Conservation (phyloP, 2,888 invertebrate genomes). For the Gymnoscelis rufifasciata region DNA sequence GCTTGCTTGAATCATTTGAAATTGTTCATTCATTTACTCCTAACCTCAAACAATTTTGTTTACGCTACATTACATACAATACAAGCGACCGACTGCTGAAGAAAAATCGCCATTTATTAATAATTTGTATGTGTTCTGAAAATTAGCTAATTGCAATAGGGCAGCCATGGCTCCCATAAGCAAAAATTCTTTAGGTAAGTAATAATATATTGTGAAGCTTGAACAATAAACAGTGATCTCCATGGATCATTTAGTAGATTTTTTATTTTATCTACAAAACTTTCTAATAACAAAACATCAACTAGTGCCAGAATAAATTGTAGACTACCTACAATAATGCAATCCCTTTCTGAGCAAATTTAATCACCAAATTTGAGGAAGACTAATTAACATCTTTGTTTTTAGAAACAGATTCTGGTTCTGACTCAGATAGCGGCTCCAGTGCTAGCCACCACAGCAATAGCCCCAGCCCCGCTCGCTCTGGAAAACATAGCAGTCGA, state of each 20-base stretch:
- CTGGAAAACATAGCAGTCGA: constrained; percentile 61
- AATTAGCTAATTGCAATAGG: neutral
- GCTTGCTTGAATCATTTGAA: constrained; percentile 1
- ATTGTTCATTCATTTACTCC: neutral
- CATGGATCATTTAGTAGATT: too few species aligned
- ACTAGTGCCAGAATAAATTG: neutral
- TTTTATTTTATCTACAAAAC: neutral
- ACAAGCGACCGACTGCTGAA: too few species aligned
- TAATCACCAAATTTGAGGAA: too few species aligned
- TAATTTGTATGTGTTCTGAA: neutral
- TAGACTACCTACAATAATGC: too few species aligned
- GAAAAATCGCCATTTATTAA: too few species aligned
- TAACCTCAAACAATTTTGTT: constrained; percentile 12
- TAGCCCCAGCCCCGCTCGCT: constrained; percentile 62
- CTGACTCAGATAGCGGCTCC: constrained; percentile 71
- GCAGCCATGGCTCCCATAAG: constrained; percentile 43
- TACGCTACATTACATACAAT: constrained; percentile 1
- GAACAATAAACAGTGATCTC: too few species aligned
- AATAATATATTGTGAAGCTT: too few species aligned
- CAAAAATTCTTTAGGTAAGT: constrained; percentile 32
- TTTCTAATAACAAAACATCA: too few species aligned
- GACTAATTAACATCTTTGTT: constrained; percentile 2
- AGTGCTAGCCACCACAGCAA: constrained; percentile 65
- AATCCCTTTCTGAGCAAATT: too few species aligned
- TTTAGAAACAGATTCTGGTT: constrained; percentile 68